Evolutionary conservation across 2,113 vertebrate species (phyloP), one percentile per base, ranked within the genome.

Genomic region (Coreoperca whiteheadi): DNA sequence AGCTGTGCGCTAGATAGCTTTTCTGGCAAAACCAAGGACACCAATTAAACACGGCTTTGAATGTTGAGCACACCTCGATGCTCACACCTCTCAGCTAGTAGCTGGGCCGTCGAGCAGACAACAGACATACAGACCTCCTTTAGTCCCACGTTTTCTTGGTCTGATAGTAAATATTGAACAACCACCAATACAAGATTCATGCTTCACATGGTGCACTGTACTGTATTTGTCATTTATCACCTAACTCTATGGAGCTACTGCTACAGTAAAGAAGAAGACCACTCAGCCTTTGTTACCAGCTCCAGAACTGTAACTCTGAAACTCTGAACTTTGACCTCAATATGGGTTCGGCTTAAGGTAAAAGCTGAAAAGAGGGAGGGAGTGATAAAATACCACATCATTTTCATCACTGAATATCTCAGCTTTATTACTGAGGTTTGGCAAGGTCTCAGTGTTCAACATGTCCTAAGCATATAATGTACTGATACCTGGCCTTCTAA

Each of bases 1-100:
- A 83, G 85, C 89, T 88, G 81, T 89, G 85, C 21, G 0, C n/a
- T 66, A 82, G 63, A 88, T 86, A 78, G 75, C 9, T 83, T 76
- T 84, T 84, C 59, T 65, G 34, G 78, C 51, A 48, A 64, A 86
- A 60, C 21, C 39, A 41, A 84, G 54, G 61, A 74, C 65, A 39
- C 50, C 54, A 75, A 90, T 87, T 81, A 86, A 85, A 76, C 43
- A 12, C 11, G 3, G 67, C 23, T 67, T 18, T 83, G 56, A 48
- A 67, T 69, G 53, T 30, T 65, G 83, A 82, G 72, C 48, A 32
- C 85, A 78, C 69, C 68, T 81, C 32, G 2, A 54, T 75, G 67
- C 63, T 32, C 48, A 5, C 0, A 20, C 70, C 67, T 61, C 61
- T 65, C 66, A 63, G 67, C 73, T 43, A 51, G 32, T 21, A 12